A percentile compares a stretch with the other conserved stretches of the same genome.
Evolutionary conservation across 1,140 invertebrate genomes (phyloP).

Genomic region (Mercenaria mercenaria): DNA sequence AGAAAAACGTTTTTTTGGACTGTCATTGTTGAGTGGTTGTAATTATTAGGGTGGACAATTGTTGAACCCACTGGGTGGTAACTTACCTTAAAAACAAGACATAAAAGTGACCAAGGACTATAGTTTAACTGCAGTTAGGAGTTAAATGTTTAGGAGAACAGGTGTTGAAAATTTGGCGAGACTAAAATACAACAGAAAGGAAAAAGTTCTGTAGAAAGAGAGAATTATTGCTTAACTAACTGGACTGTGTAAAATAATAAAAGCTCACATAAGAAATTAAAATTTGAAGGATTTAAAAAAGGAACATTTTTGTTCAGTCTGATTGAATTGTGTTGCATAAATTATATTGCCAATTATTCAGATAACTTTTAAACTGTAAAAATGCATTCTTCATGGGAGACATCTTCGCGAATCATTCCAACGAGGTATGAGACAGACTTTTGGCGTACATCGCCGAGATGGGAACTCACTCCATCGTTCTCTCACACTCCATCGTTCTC

Average conservation of each 20-base stretch:
- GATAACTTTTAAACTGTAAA: no score
- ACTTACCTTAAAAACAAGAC: not conserved
- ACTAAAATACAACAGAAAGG: not conserved
- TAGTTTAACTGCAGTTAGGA: not conserved
- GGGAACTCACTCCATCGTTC: conserved; percentile 44
- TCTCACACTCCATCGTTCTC: conserved; percentile 41
- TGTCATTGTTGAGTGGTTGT: conserved; percentile 22
- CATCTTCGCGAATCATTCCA: conserved; percentile 50
- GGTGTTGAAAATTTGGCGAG: not conserved
- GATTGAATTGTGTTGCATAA: no score
- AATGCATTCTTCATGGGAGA: conserved; percentile 47
- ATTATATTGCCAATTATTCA: no score
- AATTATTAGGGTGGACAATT: conserved; percentile 33
- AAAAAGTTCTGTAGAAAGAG: no score
- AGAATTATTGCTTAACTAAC: no score
- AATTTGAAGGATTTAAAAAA: no score
- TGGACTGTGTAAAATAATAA: no score
- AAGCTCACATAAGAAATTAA: no score
- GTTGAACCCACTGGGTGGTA: conserved; percentile 21
- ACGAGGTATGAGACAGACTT: conserved; percentile 57
- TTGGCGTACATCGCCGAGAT: conserved; percentile 23
- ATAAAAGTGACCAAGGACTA: conserved; percentile 33
- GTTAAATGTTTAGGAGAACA: not conserved
- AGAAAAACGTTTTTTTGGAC: not conserved
- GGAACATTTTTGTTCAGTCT: not conserved